A percentile compares a stretch with the other conserved stretches of the same genome.
Evolutionary conservation across 2,113 vertebrate species (phyloP).

Genomic region (Nerophis ophidion): DNA sequence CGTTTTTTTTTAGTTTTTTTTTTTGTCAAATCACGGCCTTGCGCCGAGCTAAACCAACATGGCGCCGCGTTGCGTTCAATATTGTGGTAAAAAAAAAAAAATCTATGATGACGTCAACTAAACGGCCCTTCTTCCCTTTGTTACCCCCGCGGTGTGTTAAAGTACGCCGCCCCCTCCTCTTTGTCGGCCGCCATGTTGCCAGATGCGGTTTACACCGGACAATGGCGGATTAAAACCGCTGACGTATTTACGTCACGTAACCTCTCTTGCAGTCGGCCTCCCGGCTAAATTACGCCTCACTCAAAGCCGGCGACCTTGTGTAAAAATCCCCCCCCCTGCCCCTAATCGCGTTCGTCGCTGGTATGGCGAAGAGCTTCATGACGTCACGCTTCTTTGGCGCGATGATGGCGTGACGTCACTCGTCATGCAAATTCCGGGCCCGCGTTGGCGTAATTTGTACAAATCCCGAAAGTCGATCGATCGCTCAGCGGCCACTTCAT

Average conservation of each 20-base stretch:
- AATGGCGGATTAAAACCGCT: background rate
- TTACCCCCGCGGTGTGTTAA: background rate
- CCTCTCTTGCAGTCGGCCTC: too few relatives aligned
- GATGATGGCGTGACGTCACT: background rate
- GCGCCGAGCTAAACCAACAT: background rate
- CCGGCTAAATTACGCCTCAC: too few relatives aligned
- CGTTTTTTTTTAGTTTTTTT: slow-evolving; percentile 16
- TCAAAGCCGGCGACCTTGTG: too few relatives aligned
- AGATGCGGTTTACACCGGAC: slow-evolving; percentile 3
- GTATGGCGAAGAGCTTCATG: background rate
- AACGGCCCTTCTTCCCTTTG: too few relatives aligned
- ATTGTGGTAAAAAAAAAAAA: background rate
- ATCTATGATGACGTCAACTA: background rate
- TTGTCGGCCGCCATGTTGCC: slow-evolving; percentile 9
- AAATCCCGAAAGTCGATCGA: background rate
- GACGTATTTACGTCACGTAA: background rate
- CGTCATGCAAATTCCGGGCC: background rate
- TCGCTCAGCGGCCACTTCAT: background rate
- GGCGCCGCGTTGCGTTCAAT: background rate
- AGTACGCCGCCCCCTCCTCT: background rate
- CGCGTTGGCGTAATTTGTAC: too few relatives aligned
- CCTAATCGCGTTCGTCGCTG: background rate
- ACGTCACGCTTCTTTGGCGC: background rate
- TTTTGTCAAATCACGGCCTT: slow-evolving; percentile 14
- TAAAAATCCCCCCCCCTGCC: background rate